Base-by-base conservation (phyloP, 2,888 invertebrate genomes). In the Acleris emargana region DNA sequence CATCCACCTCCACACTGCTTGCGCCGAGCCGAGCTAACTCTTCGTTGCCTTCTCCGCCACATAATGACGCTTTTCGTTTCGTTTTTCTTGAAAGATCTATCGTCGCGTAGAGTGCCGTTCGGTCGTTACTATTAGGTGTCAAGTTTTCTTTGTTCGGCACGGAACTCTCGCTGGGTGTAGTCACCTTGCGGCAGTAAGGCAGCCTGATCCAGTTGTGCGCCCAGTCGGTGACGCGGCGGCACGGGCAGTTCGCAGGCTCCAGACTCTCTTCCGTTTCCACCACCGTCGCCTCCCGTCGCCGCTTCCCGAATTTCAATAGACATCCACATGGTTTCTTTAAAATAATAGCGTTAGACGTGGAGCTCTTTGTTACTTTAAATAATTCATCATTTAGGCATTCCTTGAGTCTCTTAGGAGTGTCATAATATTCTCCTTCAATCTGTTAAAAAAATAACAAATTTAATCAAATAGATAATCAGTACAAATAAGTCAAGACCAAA, bases 261-360 rank as follows among this genome's bases (percentile, higher is more conserved):
- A 86, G 75, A 63, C 72, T 80, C 62, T 91, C 91, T 20, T 89
- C 91, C 1, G 82, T 71, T 57, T 89, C 88, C 64, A 93, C 62
- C 64, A 93, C 79, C 60, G 83, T 79, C 42, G 91, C 87, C 68
- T 78, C 83, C 60, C 77, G 78, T 68, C 79, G 72, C 68, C 83
- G 84, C 70, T 85, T 86, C 1, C 91, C 89, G 59, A 94, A 84
- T 73, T 93, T 93, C 0, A 95, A 85, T 22, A 96, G 93, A 80
- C 96, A 96, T 11, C 95, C 96, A 74, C 96, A 96, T 11, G 95
- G 95, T 71, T 95, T 94, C 72, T 94, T 94, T 60, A 95, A 82
- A 38, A 95, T 94, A 45, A 94, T 89, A 0, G 93, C 89, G 71
- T 93, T 92, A 0, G 93, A 85, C 3, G 94, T 94, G 0, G 93